Percentiles rank a stretch among this genome's conserved stretches.
phyloP scores from a whole-genome alignment of 2,797 vertebrate species.

The Eutrigla gurnardus region DNA sequence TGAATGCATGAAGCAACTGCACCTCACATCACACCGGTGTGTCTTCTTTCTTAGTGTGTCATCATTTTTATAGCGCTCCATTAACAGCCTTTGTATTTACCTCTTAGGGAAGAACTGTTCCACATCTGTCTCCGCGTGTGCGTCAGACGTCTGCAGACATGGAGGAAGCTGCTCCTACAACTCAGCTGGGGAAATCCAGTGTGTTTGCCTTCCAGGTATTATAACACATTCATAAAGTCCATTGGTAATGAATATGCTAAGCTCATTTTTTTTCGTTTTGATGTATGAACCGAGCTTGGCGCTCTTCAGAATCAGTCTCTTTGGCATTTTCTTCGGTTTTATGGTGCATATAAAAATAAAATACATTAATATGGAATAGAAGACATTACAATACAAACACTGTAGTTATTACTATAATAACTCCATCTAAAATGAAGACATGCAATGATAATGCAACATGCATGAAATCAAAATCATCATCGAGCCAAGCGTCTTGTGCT shows the following conservation, averaged over 20 bases:
- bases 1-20: constrained; percentile 12
- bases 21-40: constrained; percentile 10
- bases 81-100: constrained; percentile 36
- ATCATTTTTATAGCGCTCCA: constrained; percentile 6
- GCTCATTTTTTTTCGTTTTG: constrained; percentile 18
- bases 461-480: constrained; percentile 7
- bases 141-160: constrained; percentile 81
- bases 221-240: not conserved
- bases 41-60: constrained; percentile 3
- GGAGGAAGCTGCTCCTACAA: constrained; percentile 78
- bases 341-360: not conserved
- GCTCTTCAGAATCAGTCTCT: not conserved
- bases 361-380: not conserved
- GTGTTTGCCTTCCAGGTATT: constrained; percentile 82
- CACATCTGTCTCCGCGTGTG: constrained; percentile 78
- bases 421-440: constrained; percentile 5
- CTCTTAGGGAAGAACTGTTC: constrained; percentile 87
- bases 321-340: not conserved
- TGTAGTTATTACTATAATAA: not conserved
- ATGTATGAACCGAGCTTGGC: constrained; percentile 4
- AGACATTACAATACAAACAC: not conserved
- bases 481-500: constrained; percentile 17
- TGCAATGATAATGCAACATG: not conserved
- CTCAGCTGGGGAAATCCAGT: constrained; percentile 71
- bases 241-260: constrained; percentile 8